Conservation (phyloP, 2,888 invertebrate genomes). For the Leptopterna dolabrata region DNA sequence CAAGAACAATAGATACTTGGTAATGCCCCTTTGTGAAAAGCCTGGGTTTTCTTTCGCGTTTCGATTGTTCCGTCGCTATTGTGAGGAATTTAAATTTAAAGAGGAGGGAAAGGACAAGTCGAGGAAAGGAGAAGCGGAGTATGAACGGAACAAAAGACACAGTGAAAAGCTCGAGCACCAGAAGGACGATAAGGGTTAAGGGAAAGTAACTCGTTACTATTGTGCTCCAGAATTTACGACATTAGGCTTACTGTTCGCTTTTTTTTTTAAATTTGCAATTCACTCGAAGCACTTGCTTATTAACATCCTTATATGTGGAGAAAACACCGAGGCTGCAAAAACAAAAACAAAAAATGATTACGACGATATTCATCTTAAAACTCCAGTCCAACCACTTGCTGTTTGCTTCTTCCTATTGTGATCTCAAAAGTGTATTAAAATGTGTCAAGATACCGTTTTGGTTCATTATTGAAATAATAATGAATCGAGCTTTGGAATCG, state of each 20-base stretch:
- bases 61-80: conserved; percentile 4
- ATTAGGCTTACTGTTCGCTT: background rate
- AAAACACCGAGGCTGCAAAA: background rate
- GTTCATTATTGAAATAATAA: no score
- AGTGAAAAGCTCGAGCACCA: conserved; percentile 1
- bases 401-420: no score
- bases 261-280: background rate
- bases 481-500: no score
- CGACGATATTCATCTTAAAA: no score
- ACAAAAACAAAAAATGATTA: background rate
- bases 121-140: background rate
- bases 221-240: background rate
- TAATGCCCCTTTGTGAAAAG: conserved; percentile 5
- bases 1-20: conserved; percentile 11
- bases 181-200: conserved; percentile 5
- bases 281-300: background rate
- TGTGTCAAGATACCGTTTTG: no score
- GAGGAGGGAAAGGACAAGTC: background rate
- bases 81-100: conserved; percentile 11
- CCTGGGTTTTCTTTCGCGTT: conserved; percentile 5
- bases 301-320: background rate
- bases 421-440: no score
- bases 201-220: background rate
- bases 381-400: background rate
- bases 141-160: conserved; percentile 28